Evolutionary conservation across 1,140 invertebrate species (phyloP), one percentile per base, ranked within the genome.

Genomic region (Eurytemora carolleeae): DNA sequence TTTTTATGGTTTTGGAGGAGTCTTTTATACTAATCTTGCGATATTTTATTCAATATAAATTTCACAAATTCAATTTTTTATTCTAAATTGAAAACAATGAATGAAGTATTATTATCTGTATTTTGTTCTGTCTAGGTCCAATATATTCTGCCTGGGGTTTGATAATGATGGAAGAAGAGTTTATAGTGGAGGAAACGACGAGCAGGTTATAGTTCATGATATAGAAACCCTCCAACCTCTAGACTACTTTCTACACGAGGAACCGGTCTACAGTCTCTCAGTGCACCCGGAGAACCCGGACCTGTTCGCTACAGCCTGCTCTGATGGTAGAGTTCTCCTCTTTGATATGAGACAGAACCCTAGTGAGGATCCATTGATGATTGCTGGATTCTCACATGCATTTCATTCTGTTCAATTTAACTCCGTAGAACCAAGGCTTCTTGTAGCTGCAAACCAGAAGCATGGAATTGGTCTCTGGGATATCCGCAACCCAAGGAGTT

Each of bases 141-240:
- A 95, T 71, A 91, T 96, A 64, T 95, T 95, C 71, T 90, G 87
- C 69, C 76, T 95, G 12, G 85, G 82, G 23, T 88, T 92, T 67
- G 85, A 90, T 66, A 80, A 76, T 64, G 76, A 78, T 52, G 87
- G 86, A 69, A 76, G 78, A 22, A 84, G 82, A 70, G 80, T 94
- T 66, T 89, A 88, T 71, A 95, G 91, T 25, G 91, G 86, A 62
- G 90, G 89, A 57, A 94, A 94, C 75, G 91, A 95, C 76, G 86
- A 92, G 70, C 82, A 88, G 75, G 87, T 93, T 53, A 84, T 88
- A 61, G 79, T 87, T n/a, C 87, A 91, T 71, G 85, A 90, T 73
- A 72, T 83, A 58, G 67, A 71, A 70, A 87, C 82, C 84, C 77
- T 79, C 19, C 77, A 81, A 64, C 78, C 82, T 1, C 67, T 87